phyloP scores from a whole-genome alignment of 2,797 vertebrate genomes.

The Sebastes oblongus region DNA sequence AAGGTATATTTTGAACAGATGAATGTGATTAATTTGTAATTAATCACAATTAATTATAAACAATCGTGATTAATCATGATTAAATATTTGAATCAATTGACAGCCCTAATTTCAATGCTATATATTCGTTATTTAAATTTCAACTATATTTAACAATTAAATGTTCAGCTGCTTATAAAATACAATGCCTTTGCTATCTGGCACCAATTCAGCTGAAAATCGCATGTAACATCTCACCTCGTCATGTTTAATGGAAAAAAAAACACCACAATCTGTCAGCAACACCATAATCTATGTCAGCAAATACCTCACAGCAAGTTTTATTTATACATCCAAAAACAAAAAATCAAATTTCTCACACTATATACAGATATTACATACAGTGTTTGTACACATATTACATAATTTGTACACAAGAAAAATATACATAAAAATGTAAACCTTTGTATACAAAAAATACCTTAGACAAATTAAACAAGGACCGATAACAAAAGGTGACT shows the following conservation, averaged over 20 bases:
- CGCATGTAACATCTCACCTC: rapidly evolving
- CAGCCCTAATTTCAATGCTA: too few species aligned
- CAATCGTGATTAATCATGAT: not conserved
- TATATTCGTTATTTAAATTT: not conserved
- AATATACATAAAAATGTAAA: conserved; percentile 99
- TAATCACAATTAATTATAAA: not conserved
- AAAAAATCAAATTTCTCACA: conserved; percentile 98
- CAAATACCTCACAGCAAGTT: conserved; percentile 99
- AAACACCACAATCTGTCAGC: too few species aligned
- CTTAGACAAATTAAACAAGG: conserved; percentile 99
- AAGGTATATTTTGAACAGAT: too few species aligned
- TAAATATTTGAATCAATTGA: not conserved
- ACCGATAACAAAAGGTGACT: conserved; percentile 99
- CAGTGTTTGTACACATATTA: conserved; percentile 99
- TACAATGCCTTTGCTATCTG: not conserved
- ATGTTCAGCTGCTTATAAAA: not conserved
- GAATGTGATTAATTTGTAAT: too few species aligned
- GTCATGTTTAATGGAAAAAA: too few species aligned
- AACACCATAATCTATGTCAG: conserved; percentile 37
- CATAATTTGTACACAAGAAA: conserved; percentile 99
- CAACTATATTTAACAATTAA: not conserved
- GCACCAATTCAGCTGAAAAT: not conserved
- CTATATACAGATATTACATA: conserved; percentile 99
- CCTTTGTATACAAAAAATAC: conserved; percentile 99
- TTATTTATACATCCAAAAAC: conserved; percentile 99